Evolutionary conservation across 2,888 invertebrate genomes (phyloP), one percentile per base, ranked within the genome.

Genomic region (Metalampra italica): DNA sequence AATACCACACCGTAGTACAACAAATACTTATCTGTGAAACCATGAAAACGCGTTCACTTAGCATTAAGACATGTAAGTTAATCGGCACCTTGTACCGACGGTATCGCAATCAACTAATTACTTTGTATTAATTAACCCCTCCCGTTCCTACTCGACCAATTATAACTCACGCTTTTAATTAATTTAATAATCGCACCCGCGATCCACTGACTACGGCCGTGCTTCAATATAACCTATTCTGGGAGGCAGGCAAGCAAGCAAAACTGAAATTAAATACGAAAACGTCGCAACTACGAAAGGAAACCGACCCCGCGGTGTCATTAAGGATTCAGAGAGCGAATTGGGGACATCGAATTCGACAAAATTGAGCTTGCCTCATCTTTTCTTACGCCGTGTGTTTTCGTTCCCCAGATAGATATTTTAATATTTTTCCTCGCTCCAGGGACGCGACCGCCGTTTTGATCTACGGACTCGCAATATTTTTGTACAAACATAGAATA

Each of bases 311-410:
- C 70, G 64, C 67, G 74, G 71, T 76, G 71, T 73, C 73, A 82
- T 86, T 87, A 84, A 70, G 84, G 71, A 88, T 88, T 88, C 88
- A 80, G 74, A 73, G 71, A 82, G 82, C 86, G 87, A 81, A 86
- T 82, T 77, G 79, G 77, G 83, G 82, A 86, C 86, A 84, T 81
- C 78, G 85, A 80, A 82, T 36, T 85, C 85, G 85, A 78, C 79
- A 77, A 80, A 87, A 88, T 86, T 84, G 83, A 77, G 77, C 80
- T 71, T 68, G 76, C 74, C 81, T 83, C 82, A 78, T 85, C 80
- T 82, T 82, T 82, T 78, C 80, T 79, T 78, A 78, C 75, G 69
- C 75, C 75, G 73, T 78, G 78, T 81, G 81, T 79, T 80, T 74
- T 73, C 69, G 58, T 57, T 71, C 75, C 75, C 73, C 52, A 77